Evolutionary conservation across 2,113 vertebrate genomes (phyloP), one percentile per base, ranked within the genome.

Genomic region (Pelusios castaneus): DNA sequence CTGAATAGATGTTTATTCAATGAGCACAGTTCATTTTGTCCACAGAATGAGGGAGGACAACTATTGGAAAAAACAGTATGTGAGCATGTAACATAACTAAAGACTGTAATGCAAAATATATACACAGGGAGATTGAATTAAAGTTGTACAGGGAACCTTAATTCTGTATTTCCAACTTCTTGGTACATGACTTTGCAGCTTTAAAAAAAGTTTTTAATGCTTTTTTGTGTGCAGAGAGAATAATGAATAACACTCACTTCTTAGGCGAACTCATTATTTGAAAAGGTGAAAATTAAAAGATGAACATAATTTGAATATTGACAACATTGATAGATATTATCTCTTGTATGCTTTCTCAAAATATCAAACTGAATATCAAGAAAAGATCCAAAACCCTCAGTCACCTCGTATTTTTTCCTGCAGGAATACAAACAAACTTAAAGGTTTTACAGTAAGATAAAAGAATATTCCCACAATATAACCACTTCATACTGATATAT

Each of bases 241-340:
- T 77, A 17, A 45, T 8, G 49, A 58, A 38, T 38, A 34, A 67
- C 8, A 21, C 45, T 16, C 41, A 73, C 41, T 43, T 43, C 17
- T 6, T 5, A 14, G 34, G 29, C 82, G 2, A 89, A 43, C 5
- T 25, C 45, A 24, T 51, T 12, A 2, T 2, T 31, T 21, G 4
- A 8, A 17, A 45, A 11, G 27, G 34, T 45, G 10, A 85, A 45
- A 13, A 43, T 4, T 77, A 11, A 45, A 83, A 83, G 38, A 22
- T 13, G 22, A 27, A 17, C 10, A 3, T 63, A 52, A 86, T 22
- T 31, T 77, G 41, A 86, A 31, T 86, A 49, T 34, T 9, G 21
- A 31, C 76, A 52, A 51, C 70, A 25, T 12, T 0, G 0, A n/a
- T 41, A 21, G 38, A 73, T 67, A 43, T 3, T 49, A 2, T 0